These are phyloP conservation scores for Morpho deidamia DNA, from an alignment of 2,888 invertebrate genomes.

Conservation along the genomic window DNA sequence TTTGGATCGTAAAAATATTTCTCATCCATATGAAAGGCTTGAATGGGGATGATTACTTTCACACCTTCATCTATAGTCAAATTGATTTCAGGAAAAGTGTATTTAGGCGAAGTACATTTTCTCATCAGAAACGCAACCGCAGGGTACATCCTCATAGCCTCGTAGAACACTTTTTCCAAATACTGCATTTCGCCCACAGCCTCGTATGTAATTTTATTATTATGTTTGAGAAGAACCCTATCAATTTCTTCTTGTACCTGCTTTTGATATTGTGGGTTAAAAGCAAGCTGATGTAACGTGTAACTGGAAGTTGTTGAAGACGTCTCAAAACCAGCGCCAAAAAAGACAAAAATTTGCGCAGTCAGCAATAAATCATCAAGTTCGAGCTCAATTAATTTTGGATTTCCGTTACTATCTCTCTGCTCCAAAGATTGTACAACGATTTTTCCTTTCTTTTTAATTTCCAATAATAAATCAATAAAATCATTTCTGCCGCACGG, in stretches of 20 bases:
- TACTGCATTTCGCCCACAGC: slow-evolving; percentile 61
- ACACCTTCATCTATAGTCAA: slow-evolving; percentile 54
- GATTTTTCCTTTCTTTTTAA: slow-evolving; percentile 55
- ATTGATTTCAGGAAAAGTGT: slow-evolving; percentile 57
- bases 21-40: slow-evolving; percentile 59
- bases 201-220: slow-evolving; percentile 55
- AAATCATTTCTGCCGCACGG: slow-evolving; percentile 61
- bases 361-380: slow-evolving; percentile 51
- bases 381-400: slow-evolving; percentile 50
- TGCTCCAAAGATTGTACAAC: slow-evolving; percentile 54
- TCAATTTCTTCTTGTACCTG: slow-evolving; percentile 65
- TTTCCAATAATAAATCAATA: slow-evolving; percentile 57
- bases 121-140: slow-evolving; percentile 57
- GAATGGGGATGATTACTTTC: slow-evolving; percentile 53
- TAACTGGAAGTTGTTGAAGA: slow-evolving; percentile 71
- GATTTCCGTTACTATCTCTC: slow-evolving; percentile 47
- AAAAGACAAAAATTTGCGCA: slow-evolving; percentile 66
- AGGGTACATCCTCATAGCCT: slow-evolving; percentile 64
- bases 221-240: slow-evolving; percentile 46
- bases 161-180: slow-evolving; percentile 60
- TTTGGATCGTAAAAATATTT: slow-evolving; percentile 54
- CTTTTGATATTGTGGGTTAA: slow-evolving; percentile 59
- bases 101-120: slow-evolving; percentile 51
- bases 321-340: slow-evolving; percentile 74
- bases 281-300: slow-evolving; percentile 66